Conservation (phyloP, 2,797 vertebrate genomes). For the Oceanodroma leucorhoa region DNA sequence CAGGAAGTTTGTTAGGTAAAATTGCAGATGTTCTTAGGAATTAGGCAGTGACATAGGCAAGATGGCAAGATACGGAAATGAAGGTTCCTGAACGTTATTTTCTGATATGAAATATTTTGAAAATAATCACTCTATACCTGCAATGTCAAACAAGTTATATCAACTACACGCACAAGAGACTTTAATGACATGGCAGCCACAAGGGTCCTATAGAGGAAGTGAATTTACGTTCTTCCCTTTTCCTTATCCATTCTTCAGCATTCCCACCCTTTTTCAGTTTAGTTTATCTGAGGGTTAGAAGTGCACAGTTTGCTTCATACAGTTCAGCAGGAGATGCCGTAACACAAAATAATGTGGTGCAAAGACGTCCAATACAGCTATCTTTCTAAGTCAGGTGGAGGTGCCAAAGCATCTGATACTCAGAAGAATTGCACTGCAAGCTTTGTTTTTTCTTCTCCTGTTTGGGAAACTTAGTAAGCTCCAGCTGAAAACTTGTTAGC, state of each 20-base stretch:
- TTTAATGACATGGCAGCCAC: neutral
- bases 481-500: fast-evolving
- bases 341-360: neutral
- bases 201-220: neutral
- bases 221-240: neutral
- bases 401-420: neutral
- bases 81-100: neutral
- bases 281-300: neutral
- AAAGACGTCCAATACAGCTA: neutral
- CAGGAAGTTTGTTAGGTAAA: neutral
- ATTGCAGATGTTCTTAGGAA: neutral
- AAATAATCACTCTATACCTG: neutral
- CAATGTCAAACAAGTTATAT: neutral
- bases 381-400: neutral
- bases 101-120: neutral
- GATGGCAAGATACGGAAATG: neutral
- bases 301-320: fast-evolving
- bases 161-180: neutral
- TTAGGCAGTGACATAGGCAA: neutral
- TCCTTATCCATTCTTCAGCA: neutral
- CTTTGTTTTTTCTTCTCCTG: neutral
- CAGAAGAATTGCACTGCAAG: neutral
- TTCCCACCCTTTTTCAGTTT: neutral
- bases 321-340: neutral
- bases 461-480: neutral